Conservation (phyloP, 2,888 invertebrate species). For the Trissoscelio sp. region DNA sequence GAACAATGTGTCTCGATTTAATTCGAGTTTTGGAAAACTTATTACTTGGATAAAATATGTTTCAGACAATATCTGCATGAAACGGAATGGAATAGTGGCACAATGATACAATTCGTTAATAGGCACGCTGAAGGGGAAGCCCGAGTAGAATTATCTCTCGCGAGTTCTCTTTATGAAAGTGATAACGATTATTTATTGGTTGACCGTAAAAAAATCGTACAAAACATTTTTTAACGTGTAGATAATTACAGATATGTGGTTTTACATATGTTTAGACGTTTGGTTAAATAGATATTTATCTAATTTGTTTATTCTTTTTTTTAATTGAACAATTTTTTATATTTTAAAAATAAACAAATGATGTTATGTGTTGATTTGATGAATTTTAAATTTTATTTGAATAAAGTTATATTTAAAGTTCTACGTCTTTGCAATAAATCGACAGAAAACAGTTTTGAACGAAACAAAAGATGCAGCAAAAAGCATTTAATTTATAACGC, state of each 20-base stretch:
- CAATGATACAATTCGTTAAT: slow-evolving; percentile 60
- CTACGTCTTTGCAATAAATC: slow-evolving; percentile 59
- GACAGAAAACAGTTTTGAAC: slow-evolving; percentile 55
- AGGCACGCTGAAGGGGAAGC: slow-evolving; percentile 44
- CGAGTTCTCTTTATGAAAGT: slow-evolving; percentile 39
- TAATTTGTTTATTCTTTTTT: no score
- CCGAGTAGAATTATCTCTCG: slow-evolving; percentile 45
- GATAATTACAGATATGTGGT: background rate
- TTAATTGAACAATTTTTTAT: no score
- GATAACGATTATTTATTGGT: slow-evolving; percentile 61
- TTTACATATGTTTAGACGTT: slow-evolving; percentile 28
- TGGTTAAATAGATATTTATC: background rate
- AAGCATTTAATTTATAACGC: slow-evolving; percentile 61
- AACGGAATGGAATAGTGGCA: slow-evolving; percentile 22
- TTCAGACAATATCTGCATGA: slow-evolving; percentile 36
- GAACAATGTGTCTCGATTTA: slow-evolving; percentile 44
- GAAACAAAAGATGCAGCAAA: slow-evolving; percentile 60
- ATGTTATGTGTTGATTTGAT: no score
- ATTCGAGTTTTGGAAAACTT: slow-evolving; percentile 49
- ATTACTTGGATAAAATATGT: slow-evolving; percentile 52
- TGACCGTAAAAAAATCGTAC: slow-evolving; percentile 16
- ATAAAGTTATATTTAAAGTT: slow-evolving; percentile 33
- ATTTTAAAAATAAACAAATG: no score
- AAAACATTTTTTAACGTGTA: slow-evolving; percentile 4
- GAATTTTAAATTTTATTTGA: slow-evolving; percentile 43